phyloP scores from a whole-genome alignment of 2,113 vertebrate species.

The Prionailurus viverrinus region DNA sequence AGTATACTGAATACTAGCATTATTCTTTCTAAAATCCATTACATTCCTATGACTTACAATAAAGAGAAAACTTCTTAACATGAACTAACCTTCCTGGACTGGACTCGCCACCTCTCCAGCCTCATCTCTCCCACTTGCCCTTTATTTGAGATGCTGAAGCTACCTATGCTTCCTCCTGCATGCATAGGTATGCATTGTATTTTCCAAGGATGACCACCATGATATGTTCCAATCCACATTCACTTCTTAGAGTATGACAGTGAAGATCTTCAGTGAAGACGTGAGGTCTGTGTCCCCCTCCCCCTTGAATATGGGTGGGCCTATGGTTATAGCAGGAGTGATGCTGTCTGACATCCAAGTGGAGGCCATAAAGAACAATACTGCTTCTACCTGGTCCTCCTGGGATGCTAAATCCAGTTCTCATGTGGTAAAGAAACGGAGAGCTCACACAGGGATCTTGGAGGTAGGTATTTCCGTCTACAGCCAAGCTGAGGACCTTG shows the following conservation, averaged over 20 bases:
- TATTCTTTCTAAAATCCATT: background rate
- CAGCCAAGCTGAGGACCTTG: background rate
- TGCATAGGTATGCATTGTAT: background rate
- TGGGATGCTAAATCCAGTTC: background rate
- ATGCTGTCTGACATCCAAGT: background rate
- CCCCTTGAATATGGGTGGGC: background rate
- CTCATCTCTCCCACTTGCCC: background rate
- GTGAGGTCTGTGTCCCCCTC: background rate
- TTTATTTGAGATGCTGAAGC: background rate
- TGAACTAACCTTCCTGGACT: background rate
- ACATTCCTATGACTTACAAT: background rate
- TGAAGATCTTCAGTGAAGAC: background rate
- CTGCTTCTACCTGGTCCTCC: background rate
- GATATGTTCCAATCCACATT: background rate
- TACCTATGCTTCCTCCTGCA: background rate
- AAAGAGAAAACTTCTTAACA: background rate
- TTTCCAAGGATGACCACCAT: background rate
- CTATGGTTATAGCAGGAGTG: background rate
- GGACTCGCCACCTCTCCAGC: background rate
- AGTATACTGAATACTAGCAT: background rate
- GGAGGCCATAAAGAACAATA: background rate
- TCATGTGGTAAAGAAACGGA: background rate
- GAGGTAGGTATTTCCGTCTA: background rate
- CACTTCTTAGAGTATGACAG: background rate
- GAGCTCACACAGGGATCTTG: background rate